Evolutionary conservation across 2,888 invertebrate genomes (phyloP), one percentile per base, ranked within the genome.

Genomic region (Clepsis dumicolana): DNA sequence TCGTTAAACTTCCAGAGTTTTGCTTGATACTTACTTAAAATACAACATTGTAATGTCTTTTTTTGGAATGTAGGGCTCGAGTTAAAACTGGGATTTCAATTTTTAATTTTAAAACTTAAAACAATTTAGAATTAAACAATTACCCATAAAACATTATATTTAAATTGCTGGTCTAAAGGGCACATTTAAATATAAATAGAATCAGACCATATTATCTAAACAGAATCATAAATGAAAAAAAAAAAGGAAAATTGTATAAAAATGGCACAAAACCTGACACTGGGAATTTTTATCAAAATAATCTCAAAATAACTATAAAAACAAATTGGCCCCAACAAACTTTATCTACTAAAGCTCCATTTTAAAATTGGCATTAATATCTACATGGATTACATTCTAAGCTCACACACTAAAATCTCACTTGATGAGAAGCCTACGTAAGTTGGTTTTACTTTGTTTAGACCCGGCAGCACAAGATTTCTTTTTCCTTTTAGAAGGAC

Each of bases 401-500:
- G 32, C 35, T 52, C 38, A n/a, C 27, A 60, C 53, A 71, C 60
- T 71, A 68, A 12, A 54, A 66, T 72, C 69, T 72, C 66, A 78
- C 69, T 82, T 85, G 80, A 89, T 74, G 32, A 89, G 79, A 73
- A 94, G 87, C 77, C 94, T 84, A 71, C 87, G 84, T 69, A 94
- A 84, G 74, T 91, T 94, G 72, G 81, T 88, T 77, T 82, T 90
- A 78, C 94, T 93, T 78, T 91, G 90, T 69, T 79, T 90, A 38
- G 93, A 87, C 57, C 93, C 92, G 44, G 90, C 79, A 62, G 83
- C 81, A 79, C 81, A 83, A 59, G 82, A 78, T 72, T 82, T 86
- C 74, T 88, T 92, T 82, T 87, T 90, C 75, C 91, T 84, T 75
- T 94, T 94, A n/a, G 93, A 90, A 18, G 94, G 94, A 76, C 94